These are phyloP conservation scores for Setophaga petechia DNA, from an alignment of 2,113 vertebrate genomes.

Conservation along the genomic window DNA sequence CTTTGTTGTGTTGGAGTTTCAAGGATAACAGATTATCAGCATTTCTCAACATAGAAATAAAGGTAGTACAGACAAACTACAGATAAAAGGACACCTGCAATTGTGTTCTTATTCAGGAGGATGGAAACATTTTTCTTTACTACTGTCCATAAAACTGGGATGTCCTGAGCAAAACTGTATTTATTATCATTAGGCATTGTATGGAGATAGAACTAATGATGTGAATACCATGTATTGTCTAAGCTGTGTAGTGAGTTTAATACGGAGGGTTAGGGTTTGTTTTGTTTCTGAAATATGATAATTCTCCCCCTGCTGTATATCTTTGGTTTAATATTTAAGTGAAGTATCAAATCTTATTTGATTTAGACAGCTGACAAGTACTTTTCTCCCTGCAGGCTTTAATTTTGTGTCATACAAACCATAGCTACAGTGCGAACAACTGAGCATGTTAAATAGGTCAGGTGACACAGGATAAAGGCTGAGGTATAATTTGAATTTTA, in stretches of 20 bases:
- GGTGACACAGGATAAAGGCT: background rate
- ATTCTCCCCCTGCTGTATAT: background rate
- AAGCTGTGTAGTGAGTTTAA: background rate
- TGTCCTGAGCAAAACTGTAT: background rate
- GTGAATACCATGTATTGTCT: rapidly evolving
- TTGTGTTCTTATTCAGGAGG: background rate
- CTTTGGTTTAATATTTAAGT: background rate
- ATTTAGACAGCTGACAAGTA: background rate
- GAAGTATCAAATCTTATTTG: background rate
- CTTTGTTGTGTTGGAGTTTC: background rate
- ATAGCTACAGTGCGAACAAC: background rate
- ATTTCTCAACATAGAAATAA: background rate
- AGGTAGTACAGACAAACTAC: background rate
- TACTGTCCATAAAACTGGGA: background rate
- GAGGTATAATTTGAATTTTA: background rate
- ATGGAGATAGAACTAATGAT: background rate
- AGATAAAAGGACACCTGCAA: background rate
- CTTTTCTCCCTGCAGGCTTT: background rate
- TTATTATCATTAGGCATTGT: background rate
- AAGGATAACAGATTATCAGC: background rate
- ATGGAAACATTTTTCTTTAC: background rate
- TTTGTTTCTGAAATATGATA: background rate
- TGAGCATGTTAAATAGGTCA: constrained; percentile 16
- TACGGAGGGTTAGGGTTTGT: background rate
- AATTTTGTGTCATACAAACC: constrained; percentile 1